Evolutionary conservation across 1,140 invertebrate genomes (phyloP).

Genomic region (Ceratosolen solmsi): DNA sequence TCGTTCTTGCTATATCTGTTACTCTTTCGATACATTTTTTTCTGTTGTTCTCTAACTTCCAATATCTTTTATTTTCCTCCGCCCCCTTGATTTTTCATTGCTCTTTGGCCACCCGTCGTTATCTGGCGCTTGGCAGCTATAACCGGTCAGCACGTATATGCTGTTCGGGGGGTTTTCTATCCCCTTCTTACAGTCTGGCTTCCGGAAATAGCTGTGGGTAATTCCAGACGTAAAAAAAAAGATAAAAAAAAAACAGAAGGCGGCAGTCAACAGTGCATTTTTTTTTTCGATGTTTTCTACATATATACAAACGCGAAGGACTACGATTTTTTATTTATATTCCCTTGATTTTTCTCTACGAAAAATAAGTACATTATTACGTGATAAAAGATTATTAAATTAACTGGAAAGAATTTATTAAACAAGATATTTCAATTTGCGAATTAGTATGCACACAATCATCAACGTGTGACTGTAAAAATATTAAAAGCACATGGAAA

Average conservation of each 20-base stretch:
- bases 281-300: not conserved
- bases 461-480: too few species aligned
- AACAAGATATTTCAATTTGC: too few species aligned
- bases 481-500: too few species aligned
- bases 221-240: slow-evolving; percentile 33
- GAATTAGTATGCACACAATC: too few species aligned
- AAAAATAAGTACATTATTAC: not conserved
- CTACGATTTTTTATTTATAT: not conserved
- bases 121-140: slow-evolving; percentile 35
- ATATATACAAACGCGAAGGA: not conserved
- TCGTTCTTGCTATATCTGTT: not conserved
- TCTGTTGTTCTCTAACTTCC: not conserved
- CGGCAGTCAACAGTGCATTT: not conserved
- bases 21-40: not conserved
- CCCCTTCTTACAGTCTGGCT: not conserved
- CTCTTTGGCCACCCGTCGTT: slow-evolving; percentile 8
- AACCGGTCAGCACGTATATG: slow-evolving; percentile 21
- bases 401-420: not conserved
- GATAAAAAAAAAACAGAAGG: not conserved
- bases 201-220: slow-evolving; percentile 43
- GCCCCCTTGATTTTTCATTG: slow-evolving; percentile 24
- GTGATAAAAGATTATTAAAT: not conserved
- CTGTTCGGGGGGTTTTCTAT: not conserved
- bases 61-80: not conserved
- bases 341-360: not conserved